Percentiles rank a stretch among this genome's conserved stretches.
phyloP scores from a whole-genome alignment of 2,888 invertebrate genomes.

The Slavum lentiscoides region DNA sequence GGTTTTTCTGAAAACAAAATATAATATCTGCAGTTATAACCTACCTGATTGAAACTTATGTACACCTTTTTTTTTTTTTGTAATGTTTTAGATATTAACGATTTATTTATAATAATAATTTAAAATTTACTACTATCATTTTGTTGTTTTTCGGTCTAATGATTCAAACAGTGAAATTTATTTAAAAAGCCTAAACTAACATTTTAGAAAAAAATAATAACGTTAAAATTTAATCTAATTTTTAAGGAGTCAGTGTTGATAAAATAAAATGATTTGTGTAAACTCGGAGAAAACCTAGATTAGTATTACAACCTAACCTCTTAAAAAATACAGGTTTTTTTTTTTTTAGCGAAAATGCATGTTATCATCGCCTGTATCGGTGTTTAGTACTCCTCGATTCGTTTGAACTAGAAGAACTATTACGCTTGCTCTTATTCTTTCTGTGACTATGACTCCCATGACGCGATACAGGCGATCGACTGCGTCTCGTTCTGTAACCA shows the following conservation, averaged over 20 bases:
- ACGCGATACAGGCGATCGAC: constrained; percentile 28
- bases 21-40: not conserved
- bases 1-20: too few species aligned
- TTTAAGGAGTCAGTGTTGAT: not conserved
- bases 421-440: constrained; percentile 39
- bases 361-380: constrained; percentile 31
- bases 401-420: constrained; percentile 47
- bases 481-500: constrained; percentile 42
- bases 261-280: not conserved
- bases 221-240: not conserved
- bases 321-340: not conserved
- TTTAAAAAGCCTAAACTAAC: constrained; percentile 8
- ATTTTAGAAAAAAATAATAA: constrained; percentile 7
- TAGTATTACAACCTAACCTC: not conserved
- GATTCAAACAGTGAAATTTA: not conserved
- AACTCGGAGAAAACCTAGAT: not conserved
- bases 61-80: not conserved
- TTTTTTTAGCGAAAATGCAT: not conserved
- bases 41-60: not conserved
- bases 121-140: not conserved
- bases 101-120: constrained; percentile 12
- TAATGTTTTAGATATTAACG: not conserved
- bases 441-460: constrained; percentile 16
- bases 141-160: not conserved
- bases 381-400: constrained; percentile 39